Conservation (phyloP, 2,113 vertebrate genomes). For the Dissostichus mawsoni region DNA sequence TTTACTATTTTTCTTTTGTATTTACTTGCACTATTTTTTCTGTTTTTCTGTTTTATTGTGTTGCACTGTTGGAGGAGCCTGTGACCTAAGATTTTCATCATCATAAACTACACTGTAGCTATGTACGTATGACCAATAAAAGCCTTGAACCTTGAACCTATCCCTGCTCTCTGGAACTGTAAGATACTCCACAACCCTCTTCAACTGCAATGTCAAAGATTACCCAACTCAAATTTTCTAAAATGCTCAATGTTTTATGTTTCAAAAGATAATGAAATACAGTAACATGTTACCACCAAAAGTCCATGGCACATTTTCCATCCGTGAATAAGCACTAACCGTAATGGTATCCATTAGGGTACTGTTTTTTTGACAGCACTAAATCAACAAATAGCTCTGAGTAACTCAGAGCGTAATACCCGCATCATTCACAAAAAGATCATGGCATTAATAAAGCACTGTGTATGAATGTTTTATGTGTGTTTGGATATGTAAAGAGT, state of each 20-base stretch:
- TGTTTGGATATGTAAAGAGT: slow-evolving; percentile 20
- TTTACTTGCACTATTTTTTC: too few relatives aligned
- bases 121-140: too few relatives aligned
- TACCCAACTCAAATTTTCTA: neutral
- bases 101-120: too few relatives aligned
- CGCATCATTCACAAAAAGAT: slow-evolving; percentile 64
- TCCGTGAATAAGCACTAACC: slow-evolving; percentile 36
- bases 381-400: slow-evolving; percentile 66
- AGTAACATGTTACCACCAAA: neutral
- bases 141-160: too few relatives aligned
- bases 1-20: too few relatives aligned
- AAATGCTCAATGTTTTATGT: neutral
- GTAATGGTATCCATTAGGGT: slow-evolving; percentile 19
- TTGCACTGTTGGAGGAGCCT: too few relatives aligned
- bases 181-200: neutral
- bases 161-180: slow-evolving; percentile 1
- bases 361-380: slow-evolving; percentile 47
- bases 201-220: neutral
- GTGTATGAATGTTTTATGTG: slow-evolving; percentile 7
- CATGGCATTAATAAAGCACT: slow-evolving; percentile 50
- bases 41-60: too few relatives aligned
- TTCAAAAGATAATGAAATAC: neutral
- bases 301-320: slow-evolving; percentile 26
- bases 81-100: too few relatives aligned
- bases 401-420: slow-evolving; percentile 49